Evolutionary conservation across 2,888 invertebrate genomes (phyloP), one percentile per base, ranked within the genome.

Genomic region (Brachyptera risi): DNA sequence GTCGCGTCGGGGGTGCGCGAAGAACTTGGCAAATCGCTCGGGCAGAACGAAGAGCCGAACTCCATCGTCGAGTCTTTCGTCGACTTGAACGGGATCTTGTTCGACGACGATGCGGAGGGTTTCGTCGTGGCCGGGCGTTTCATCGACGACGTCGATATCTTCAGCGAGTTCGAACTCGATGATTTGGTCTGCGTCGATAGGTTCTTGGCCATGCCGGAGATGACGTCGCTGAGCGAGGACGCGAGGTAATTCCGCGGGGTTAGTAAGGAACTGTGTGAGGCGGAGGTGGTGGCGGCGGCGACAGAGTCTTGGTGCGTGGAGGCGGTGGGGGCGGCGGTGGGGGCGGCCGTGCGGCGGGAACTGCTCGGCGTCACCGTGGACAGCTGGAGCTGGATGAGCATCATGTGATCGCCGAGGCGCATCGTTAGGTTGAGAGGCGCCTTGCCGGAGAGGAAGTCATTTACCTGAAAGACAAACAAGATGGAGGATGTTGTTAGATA

Each of bases 401-500:
- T 96, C 92, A 96, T 94, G 79, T 96, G 95, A 75, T 96, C 96
- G 61, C 96, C 96, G 63, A 96, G 80, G 68, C 95, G 86, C 94
- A 96, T 95, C 66, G 95, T 96, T 67, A 96, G 81, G 75, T 96
- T 94, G 63, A 96, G 78, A 23, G 96, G 96, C 56, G 94, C 92
- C 75, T 93, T 92, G 63, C 96, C 96, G 73, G 93, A 92, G 42
- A 96, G 82, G 76, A 96, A 96, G 78, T 96, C 95, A 79, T 94
- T 95, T 67, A 96, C 95, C 80, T 84, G 78, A 2, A 72, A 70
- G 51, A 44, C 15, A 37, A 35, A 7, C 7, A 21, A 11, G 3
- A 23, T 15, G 26, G n/a, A 9, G 7, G 15, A 35, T 13, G 19
- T 56, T 56, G 17, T n/a, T 51, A 26, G 17, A 35, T 26, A 3